Base-by-base conservation (phyloP, 2,888 invertebrate species). In the Nebria salina region DNA sequence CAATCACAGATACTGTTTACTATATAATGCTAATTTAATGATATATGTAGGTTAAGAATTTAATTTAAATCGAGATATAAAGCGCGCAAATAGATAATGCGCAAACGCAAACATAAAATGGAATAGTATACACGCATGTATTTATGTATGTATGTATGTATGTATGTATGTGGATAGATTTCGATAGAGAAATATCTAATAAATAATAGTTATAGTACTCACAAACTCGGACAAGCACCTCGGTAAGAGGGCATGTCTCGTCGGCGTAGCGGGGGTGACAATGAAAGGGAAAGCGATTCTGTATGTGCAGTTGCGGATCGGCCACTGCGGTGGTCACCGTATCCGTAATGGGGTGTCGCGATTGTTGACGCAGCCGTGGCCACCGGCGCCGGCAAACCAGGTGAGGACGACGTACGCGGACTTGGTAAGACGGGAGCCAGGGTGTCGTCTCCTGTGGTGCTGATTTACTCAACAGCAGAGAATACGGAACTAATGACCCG, bases 361-460 rank as follows among this genome's bases (percentile, higher is more conserved):
- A 70, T 13, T 65, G 66, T 43, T 34, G 70, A 65, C 43, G 75
- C 75, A 34, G 75, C 64, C 54, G 75, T 42, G 11, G 43, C 66
- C 41, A 25, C 66, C 75, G 75, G 79, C 74, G 42, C 75, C 68
- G 78, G 73, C 73, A 70, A 75, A 75, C 64, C 68, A 41, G 76
- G 72, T 65, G 81, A 73, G 54, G 76, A 81, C 81, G 76, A 76
- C 66, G 81, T 81, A 66, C 72, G 81, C 25, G 81, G 81, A 66
- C 76, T 81, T 26, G 88, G 87, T 82, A 88, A 87, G 85, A 88
- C 88, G 84, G 89, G 88, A 88, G 89, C 89, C 89, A 89, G 88
- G 87, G 86, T 88, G 87, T 85, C 84, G 86, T 85, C 82, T 84
- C 83, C 82, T 84, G 84, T 85, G 84, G 84, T 84, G 41, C 73